A percentile compares a stretch with the other conserved stretches of the same genome.
phyloP scores from a whole-genome alignment of 2,888 invertebrate species.

The Heliconius sara region DNA sequence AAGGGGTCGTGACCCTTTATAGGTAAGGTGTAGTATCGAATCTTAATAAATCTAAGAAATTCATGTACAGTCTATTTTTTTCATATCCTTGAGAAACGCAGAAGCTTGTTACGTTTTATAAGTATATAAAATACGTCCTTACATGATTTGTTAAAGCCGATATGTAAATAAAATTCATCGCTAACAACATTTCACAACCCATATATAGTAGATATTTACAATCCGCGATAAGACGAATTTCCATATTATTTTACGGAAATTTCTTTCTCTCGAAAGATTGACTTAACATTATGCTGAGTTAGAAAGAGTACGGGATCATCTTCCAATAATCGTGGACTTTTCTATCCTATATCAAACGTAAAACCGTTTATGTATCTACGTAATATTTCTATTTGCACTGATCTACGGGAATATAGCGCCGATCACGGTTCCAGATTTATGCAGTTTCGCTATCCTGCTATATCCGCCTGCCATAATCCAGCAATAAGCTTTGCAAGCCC shows the following conservation, averaged over 20 bases:
- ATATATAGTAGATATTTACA: constrained; percentile 13
- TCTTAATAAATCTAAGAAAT: no score
- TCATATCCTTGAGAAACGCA: background rate
- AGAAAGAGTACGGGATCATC: constrained; percentile 61
- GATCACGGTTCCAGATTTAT: constrained; percentile 21
- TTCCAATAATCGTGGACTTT: constrained; percentile 70
- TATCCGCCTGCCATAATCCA: background rate
- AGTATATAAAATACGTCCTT: background rate
- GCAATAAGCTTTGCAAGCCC: background rate
- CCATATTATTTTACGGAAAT: constrained; percentile 56
- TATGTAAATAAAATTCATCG: constrained; percentile 17
- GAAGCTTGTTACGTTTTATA: background rate
- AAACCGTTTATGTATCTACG: constrained; percentile 39
- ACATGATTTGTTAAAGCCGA: constrained; percentile 11
- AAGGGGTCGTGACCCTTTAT: no score
- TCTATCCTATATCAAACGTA: constrained; percentile 52
- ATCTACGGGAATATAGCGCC: constrained; percentile 16
- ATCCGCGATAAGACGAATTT: constrained; percentile 46
- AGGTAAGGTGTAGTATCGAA: no score
- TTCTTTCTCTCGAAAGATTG: constrained; percentile 59
- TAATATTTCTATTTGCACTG: constrained; percentile 14
- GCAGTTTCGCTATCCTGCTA: background rate
- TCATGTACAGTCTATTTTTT: background rate
- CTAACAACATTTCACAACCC: constrained; percentile 1
- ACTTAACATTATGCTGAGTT: constrained; percentile 60